Evolutionary conservation across 2,797 vertebrate species (phyloP), one percentile per base, ranked within the genome.

Genomic region (Argentina silus): DNA sequence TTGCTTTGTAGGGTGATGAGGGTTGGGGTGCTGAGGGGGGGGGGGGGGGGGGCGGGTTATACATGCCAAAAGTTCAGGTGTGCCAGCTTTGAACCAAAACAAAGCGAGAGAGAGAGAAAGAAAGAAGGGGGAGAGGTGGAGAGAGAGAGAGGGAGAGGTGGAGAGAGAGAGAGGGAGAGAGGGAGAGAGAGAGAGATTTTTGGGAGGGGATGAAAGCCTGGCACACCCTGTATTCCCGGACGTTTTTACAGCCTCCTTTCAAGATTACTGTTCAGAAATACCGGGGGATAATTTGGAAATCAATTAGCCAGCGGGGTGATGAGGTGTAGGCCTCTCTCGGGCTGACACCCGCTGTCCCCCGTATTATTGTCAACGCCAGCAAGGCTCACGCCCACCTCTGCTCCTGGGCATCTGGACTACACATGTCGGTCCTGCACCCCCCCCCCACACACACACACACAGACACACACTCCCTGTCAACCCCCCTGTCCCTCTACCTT

Each of bases 181-280:
- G 67, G 50, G 21, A 55, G 27, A 51, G 3, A 21, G 23, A 56
- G 9, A 12, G 51, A 73, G 68, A 68, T 93, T 91, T 92, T 91
- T 85, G 93, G 92, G 27, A 36, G 27, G 90, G 93, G 93, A 95
- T 95, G 93, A 96, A 96, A 96, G 94, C 92, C 92, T 93, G 90
- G 91, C 92, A 90, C 91, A 93, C 94, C 94, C 93, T 92, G 94
- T 95, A 93, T 93, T 93, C 93, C 90, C 93, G 91, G 95, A 94
- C 93, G 87, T 95, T 95, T 96, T 96, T 96, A 96, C 93, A 93
- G 92, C 94, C 89, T 92, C 93, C 94, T 96, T 96, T 95, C 93
- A 96, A 96, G 94, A 94, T 96, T 95, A 95, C 94, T 92, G 94
- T 95, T 93, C 93, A 95, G 93, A 94, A 95, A 95, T 94, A 94